phyloP scores from a whole-genome alignment of 2,797 vertebrate species.

The Halcyon leucocephala region DNA sequence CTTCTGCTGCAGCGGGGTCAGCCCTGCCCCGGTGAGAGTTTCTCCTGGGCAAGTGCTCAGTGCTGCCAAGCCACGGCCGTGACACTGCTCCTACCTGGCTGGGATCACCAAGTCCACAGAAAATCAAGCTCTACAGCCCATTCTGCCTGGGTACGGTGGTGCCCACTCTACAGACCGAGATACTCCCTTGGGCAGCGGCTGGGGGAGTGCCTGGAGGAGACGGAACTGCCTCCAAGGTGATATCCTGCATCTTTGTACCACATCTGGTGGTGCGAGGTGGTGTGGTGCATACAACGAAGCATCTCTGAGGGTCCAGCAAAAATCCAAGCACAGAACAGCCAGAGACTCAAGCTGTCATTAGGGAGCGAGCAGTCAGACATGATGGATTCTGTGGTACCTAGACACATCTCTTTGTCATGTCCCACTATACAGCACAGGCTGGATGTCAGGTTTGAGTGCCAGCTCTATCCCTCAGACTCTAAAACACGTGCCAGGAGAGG shows the following conservation, averaged over 20 bases:
- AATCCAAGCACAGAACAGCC: background rate
- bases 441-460: background rate
- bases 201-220: background rate
- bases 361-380: background rate
- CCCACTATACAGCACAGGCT: background rate
- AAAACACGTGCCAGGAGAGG: background rate
- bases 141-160: rapidly evolving
- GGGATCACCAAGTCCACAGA: background rate
- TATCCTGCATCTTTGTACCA: background rate
- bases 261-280: background rate
- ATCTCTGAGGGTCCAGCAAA: background rate
- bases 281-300: rapidly evolving
- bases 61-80: rapidly evolving
- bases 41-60: background rate
- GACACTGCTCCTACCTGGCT: rapidly evolving
- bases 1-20: background rate
- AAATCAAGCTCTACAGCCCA: background rate
- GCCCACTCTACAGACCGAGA: background rate
- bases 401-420: rapidly evolving
- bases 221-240: background rate
- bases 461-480: background rate
- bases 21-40: background rate
- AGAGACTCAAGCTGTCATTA: background rate
- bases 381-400: background rate
- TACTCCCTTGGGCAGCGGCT: background rate